Conservation (phyloP, 2,113 vertebrate species). For the Micronycteris hirsuta region DNA sequence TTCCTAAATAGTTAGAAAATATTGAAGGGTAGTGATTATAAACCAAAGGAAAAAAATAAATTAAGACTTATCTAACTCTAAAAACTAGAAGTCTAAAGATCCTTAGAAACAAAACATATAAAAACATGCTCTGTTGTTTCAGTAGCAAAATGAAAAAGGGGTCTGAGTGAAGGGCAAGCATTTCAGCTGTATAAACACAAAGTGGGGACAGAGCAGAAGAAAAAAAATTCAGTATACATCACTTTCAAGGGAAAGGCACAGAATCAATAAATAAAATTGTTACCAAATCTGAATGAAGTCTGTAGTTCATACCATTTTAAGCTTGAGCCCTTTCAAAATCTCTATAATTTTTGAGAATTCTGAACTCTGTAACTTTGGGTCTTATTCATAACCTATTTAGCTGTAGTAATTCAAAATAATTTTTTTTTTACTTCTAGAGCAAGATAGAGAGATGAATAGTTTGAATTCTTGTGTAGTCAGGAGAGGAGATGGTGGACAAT, state of each 20-base stretch:
- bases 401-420: background rate
- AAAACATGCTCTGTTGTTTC: background rate
- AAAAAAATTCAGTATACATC: background rate
- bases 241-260: background rate
- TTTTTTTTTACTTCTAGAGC: background rate
- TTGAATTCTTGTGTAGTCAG: background rate
- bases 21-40: background rate
- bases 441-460: background rate
- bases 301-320: background rate
- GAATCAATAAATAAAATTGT: background rate
- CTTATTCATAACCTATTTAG: background rate
- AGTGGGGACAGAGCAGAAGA: background rate
- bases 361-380: background rate
- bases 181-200: background rate
- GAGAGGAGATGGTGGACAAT: accelerated
- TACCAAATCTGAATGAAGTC: background rate
- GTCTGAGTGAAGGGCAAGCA: background rate
- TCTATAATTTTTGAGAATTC: background rate
- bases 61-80: no score
- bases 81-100: background rate
- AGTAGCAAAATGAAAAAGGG: background rate
- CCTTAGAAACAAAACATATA: background rate
- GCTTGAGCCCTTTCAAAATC: background rate
- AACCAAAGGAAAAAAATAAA: background rate
- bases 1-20: background rate